These are phyloP conservation scores for Cyprinella venusta DNA, from an alignment of 2,797 vertebrate genomes.

Conservation along the genomic window DNA sequence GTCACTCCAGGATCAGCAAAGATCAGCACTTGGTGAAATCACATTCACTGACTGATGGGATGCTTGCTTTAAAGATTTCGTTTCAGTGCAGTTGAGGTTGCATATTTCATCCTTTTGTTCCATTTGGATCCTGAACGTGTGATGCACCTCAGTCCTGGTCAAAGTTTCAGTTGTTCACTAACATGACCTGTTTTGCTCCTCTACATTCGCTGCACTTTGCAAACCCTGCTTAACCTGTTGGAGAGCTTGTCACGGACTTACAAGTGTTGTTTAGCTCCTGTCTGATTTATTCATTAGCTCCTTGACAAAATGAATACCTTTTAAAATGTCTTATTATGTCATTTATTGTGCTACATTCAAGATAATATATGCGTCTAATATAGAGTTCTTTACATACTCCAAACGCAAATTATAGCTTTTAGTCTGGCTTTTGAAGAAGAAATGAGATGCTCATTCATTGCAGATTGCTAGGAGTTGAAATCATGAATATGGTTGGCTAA, in stretches of 20 bases:
- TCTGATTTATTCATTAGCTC: background rate
- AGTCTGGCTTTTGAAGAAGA: background rate
- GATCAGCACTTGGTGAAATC: background rate
- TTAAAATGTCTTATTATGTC: background rate
- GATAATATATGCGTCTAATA: background rate
- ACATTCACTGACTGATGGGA: background rate
- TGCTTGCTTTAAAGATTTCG: background rate
- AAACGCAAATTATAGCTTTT: background rate
- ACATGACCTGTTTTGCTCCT: constrained; percentile 54
- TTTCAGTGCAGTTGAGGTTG: background rate
- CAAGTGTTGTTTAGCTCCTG: no score
- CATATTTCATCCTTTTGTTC: constrained; percentile 2
- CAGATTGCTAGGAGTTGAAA: constrained; percentile 18
- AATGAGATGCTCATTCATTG: background rate
- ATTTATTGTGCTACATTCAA: constrained; percentile 9
- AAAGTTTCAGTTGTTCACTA: constrained; percentile 37
- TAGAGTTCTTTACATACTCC: background rate
- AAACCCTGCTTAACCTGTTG: constrained; percentile 74
- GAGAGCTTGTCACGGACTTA: constrained; percentile 56
- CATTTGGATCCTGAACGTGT: background rate
- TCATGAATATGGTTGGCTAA: constrained; percentile 52
- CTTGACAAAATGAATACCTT: background rate
- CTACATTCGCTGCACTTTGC: constrained; percentile 28
- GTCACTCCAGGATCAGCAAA: background rate
- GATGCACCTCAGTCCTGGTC: constrained; percentile 12